Evolutionary conservation across 2,113 vertebrate genomes (phyloP), one percentile per base, ranked within the genome.

Genomic region (Mustela lutreola): DNA sequence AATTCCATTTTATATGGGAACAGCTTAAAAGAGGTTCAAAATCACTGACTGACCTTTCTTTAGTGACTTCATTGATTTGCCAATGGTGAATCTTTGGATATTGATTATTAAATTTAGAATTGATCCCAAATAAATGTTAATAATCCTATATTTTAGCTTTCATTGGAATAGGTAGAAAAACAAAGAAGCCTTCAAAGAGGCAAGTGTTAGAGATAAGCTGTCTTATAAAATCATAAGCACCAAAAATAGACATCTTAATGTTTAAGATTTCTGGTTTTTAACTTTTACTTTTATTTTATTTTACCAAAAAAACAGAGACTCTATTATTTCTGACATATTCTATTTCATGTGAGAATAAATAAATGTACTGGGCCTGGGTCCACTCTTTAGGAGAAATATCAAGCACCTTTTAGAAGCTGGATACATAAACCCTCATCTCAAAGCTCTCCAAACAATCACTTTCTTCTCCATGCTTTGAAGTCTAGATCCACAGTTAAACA

Each of bases 331-430:
- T 73, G 33, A 26, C 45, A 39, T n/a, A 42, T 60, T 75, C 48
- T 62, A 63, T 79, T 80, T 45, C 28, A 79, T 60, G 14, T 84
- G 31, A 95, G 39, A 84, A 79, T 73, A 94, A 94, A 39, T 91
- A 80, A 56, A 45, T 18, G 58, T 31, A 42, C 16, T 31, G 79
- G 50, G 33, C 2, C 15, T 78, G 4, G 1, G 5, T 78, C 31
- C 79, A 56, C 50, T 73, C 31, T 2, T 89, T 81, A 42, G 36
- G 50, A 87, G 28, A 87, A 95, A 48, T 9, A 76, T 31, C 11
- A 67, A 71, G 71, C 9, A 26, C 15, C 28, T 63, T 82, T 88
- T 42, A 79, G 93, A 82, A 87, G 7, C 11, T 56, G 33, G 24
- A 48, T 79, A n/a, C 11, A 31, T 71, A 39, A 2, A 36, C 0